These are phyloP conservation scores for Ramphastos sulfuratus DNA, from an alignment of 2,113 vertebrate species.

Conservation along the genomic window DNA sequence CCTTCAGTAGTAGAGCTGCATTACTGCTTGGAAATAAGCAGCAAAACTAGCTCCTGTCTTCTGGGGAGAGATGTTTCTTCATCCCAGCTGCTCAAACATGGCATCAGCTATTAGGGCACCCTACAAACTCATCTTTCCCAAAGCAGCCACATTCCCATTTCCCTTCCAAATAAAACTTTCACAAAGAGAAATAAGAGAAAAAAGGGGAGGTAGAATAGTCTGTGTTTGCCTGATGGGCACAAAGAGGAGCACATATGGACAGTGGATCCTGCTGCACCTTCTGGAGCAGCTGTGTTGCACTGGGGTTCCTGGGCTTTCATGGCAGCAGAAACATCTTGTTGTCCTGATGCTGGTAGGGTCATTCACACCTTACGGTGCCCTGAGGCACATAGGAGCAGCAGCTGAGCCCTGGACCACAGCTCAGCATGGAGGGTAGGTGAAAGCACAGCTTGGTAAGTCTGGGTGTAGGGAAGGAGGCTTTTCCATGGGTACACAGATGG, in stretches of 20 bases:
- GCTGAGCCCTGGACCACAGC: neutral
- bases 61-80: neutral
- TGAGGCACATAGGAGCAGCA: fast-evolving
- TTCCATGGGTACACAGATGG: neutral
- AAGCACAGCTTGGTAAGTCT: neutral
- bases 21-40: neutral
- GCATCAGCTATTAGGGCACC: neutral
- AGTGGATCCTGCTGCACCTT: neutral
- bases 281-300: neutral
- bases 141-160: neutral
- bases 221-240: neutral
- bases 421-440: fast-evolving
- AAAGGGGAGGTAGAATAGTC: neutral
- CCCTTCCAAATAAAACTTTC: neutral
- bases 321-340: neutral
- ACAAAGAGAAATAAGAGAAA: neutral
- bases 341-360: neutral
- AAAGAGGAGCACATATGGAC: fast-evolving
- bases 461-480: neutral
- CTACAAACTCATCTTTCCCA: neutral
- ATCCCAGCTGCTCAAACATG: fast-evolving
- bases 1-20: neutral
- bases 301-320: neutral
- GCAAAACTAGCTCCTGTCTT: neutral
- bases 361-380: fast-evolving